Conservation (phyloP, 1,140 invertebrate genomes). For the Pseudomyrmex cubaensis region DNA sequence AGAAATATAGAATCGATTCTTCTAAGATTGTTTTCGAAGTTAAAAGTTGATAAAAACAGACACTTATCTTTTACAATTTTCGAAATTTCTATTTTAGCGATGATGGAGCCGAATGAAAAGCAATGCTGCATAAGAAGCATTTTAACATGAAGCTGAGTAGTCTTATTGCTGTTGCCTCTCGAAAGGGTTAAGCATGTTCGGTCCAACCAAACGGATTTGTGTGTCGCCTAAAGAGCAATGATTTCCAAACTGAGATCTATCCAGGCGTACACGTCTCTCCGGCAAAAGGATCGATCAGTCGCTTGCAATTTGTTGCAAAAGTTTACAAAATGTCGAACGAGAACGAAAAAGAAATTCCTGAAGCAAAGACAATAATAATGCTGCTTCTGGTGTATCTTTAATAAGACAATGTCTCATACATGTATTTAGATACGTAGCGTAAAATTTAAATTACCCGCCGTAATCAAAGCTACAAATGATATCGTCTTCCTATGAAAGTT, state of each 20-base stretch:
- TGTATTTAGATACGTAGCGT: not conserved
- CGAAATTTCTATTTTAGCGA: too few species aligned
- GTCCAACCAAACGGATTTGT: not conserved
- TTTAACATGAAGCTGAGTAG: too few species aligned
- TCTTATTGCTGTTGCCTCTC: too few species aligned
- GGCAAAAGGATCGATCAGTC: slow-evolving; percentile 10
- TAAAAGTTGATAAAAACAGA: not conserved
- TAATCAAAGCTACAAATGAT: slow-evolving; percentile 18
- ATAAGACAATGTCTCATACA: not conserved
- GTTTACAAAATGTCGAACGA: slow-evolving; percentile 2
- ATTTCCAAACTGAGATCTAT: slow-evolving; percentile 23
- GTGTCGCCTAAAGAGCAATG: not conserved
- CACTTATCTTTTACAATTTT: not conserved
- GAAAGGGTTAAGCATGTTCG: not conserved
- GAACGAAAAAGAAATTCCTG: not conserved
- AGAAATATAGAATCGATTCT: not conserved
- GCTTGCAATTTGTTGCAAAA: slow-evolving; percentile 7
- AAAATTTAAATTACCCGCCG: not conserved
- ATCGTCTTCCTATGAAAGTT: slow-evolving; percentile 25
- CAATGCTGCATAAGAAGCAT: too few species aligned
- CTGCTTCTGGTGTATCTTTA: not conserved
- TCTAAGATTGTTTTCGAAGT: too few species aligned
- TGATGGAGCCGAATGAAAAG: too few species aligned
- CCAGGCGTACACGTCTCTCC: not conserved
- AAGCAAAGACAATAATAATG: slow-evolving; percentile 47